A percentile compares a stretch with the other conserved stretches of the same genome.
Conservation (phyloP, 2,888 invertebrate species). For the Acutogordius australiensis region DNA sequence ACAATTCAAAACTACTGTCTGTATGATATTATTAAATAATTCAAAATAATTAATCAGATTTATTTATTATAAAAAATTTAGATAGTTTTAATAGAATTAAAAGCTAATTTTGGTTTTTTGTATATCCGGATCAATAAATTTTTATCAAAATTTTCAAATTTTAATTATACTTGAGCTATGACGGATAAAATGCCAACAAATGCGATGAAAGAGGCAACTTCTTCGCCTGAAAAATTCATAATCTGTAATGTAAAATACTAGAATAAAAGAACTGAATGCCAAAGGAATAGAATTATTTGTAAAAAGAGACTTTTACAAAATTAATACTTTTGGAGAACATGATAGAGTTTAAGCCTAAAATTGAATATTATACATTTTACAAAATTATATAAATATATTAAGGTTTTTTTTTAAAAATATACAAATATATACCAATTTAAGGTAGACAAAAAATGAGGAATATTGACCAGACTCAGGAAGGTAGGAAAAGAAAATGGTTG, state of each 20-base stretch:
- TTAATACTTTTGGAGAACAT: not conserved
- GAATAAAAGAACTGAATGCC: slow-evolving; percentile 10
- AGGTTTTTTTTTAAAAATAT: not conserved
- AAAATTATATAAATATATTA: not conserved
- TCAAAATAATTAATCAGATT: not conserved
- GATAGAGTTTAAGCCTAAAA: not conserved
- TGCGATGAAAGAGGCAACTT: slow-evolving; percentile 89
- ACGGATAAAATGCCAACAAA: slow-evolving; percentile 82
- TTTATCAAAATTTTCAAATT: not conserved
- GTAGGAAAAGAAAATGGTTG: slow-evolving; percentile 85
- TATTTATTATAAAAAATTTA: not conserved
- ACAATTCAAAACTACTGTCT: slow-evolving; percentile 34
- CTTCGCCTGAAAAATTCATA: slow-evolving; percentile 72
- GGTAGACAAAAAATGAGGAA: slow-evolving; percentile 94
- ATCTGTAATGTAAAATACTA: slow-evolving; percentile 29
- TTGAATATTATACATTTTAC: slow-evolving; percentile 4
- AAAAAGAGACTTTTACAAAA: not conserved
- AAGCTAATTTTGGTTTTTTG: too few relatives aligned
- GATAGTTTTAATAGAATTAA: too few relatives aligned
- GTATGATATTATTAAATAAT: slow-evolving; percentile 15
- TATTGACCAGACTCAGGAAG: slow-evolving; percentile 87
- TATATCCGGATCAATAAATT: not conserved
- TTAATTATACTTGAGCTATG: slow-evolving; percentile 44
- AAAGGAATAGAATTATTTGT: not conserved
- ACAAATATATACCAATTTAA: slow-evolving; percentile 49